phyloP scores from a whole-genome alignment of 2,888 invertebrate genomes.

The Lomographa bimaculata region DNA sequence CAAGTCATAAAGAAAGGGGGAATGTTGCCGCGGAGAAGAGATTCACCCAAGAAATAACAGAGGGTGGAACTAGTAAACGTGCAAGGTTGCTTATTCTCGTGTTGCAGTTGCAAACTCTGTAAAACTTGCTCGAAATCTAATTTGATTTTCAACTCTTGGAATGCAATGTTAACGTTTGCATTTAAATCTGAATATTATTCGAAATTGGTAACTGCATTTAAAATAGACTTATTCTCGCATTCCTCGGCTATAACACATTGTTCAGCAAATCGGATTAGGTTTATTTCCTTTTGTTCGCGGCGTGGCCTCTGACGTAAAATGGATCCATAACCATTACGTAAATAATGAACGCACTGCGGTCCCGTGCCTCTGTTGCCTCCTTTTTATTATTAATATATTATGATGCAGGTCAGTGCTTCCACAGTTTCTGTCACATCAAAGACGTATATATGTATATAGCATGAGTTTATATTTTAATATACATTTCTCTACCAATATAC shows the following conservation, averaged over 20 bases:
- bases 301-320: constrained; percentile 19
- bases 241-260: constrained; percentile 7
- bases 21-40: constrained; percentile 41
- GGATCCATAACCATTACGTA: constrained; percentile 23
- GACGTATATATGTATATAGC: too few species aligned
- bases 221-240: constrained; percentile 1
- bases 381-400: constrained; percentile 11
- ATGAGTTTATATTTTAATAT: too few species aligned
- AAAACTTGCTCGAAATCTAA: too few species aligned
- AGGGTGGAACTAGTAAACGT: constrained; percentile 17
- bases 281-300: constrained; percentile 20
- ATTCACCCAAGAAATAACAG: constrained; percentile 52
- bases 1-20: constrained; percentile 50
- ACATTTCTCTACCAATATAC: too few species aligned
- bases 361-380: constrained; percentile 5
- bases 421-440: constrained; percentile 8
- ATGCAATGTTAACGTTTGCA: too few species aligned
- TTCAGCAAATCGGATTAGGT: constrained; percentile 16
- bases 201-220: not conserved
- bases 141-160: too few species aligned
- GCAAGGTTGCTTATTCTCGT: not conserved
- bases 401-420: constrained; percentile 11
- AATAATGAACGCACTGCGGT: constrained; percentile 15
- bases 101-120: too few species aligned
- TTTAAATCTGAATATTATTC: too few species aligned